A percentile compares a stretch with the other conserved stretches of the same genome.
Conservation (phyloP, 2,888 invertebrate species). For the Epirrita christyi region DNA sequence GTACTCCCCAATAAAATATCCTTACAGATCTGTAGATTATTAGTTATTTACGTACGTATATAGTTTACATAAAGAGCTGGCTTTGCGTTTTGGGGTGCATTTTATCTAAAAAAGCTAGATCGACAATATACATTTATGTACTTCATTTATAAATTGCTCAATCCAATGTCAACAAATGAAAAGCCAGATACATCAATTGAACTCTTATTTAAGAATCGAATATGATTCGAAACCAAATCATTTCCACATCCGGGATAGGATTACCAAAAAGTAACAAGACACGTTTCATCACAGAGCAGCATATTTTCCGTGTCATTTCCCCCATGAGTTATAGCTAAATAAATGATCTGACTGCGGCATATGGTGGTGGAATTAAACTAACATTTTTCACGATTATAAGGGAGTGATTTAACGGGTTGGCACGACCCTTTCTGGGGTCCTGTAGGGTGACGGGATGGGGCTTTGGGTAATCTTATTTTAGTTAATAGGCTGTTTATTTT, state of each 20-base stretch:
- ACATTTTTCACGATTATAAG: slow-evolving; percentile 53
- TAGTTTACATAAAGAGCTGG: no score
- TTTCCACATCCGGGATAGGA: slow-evolving; percentile 6
- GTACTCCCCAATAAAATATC: no score
- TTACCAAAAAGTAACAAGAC: slow-evolving; percentile 8
- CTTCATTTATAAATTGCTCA: no score
- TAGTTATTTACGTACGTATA: no score
- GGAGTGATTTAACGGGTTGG: slow-evolving; percentile 32
- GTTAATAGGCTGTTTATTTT: slow-evolving; percentile 21
- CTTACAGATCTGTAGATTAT: no score
- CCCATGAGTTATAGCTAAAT: slow-evolving; percentile 47
- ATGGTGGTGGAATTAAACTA: slow-evolving; percentile 52
- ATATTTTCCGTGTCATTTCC: slow-evolving; percentile 53
- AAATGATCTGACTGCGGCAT: slow-evolving; percentile 54
- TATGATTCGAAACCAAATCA: not conserved
- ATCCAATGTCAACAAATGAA: no score
- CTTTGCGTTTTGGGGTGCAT: no score
- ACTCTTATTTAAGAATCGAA: not conserved
- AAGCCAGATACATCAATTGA: no score
- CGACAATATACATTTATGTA: no score
- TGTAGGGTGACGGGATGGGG: slow-evolving; percentile 4
- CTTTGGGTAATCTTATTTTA: slow-evolving; percentile 19
- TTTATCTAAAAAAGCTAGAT: no score
- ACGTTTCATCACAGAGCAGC: slow-evolving; percentile 43
- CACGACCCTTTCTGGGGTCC: slow-evolving; percentile 16